Evolutionary conservation across 2,888 invertebrate species (phyloP).

Genomic region (Eupithecia subfuscata): DNA sequence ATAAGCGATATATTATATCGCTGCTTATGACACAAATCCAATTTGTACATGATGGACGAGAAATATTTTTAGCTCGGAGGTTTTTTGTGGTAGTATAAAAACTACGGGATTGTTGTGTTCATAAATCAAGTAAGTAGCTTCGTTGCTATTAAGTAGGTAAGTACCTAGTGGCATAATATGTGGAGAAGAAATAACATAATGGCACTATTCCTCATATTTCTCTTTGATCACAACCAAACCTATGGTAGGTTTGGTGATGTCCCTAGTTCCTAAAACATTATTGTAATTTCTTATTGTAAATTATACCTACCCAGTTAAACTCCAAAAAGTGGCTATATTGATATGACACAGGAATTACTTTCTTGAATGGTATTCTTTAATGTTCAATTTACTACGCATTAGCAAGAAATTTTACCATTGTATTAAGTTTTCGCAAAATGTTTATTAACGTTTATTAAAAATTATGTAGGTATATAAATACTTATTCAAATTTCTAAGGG

Average conservation of each 20-base stretch:
- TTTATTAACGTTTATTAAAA: too few relatives aligned
- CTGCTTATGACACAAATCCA: slow-evolving; percentile 64
- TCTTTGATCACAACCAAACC: too few relatives aligned
- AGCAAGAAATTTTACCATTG: background rate
- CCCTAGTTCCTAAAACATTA: too few relatives aligned
- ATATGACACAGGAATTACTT: background rate
- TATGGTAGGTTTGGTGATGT: too few relatives aligned
- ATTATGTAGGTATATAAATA: too few relatives aligned
- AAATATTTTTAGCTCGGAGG: slow-evolving; percentile 49
- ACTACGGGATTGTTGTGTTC: slow-evolving; percentile 29
- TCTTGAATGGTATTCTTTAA: background rate
- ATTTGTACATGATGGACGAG: slow-evolving; percentile 53
- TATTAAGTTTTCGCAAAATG: background rate
- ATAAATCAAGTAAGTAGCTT: slow-evolving; percentile 35
- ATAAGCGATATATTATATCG: slow-evolving; percentile 43
- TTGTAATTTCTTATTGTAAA: too few relatives aligned
- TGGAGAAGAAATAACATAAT: background rate
- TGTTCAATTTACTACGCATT: background rate
- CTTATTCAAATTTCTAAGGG: slow-evolving; percentile 11
- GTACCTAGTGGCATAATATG: background rate
- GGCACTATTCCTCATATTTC: background rate
- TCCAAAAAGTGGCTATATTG: too few relatives aligned
- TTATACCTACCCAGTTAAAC: too few relatives aligned
- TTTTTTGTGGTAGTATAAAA: slow-evolving; percentile 14
- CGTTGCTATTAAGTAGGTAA: background rate